Evolutionary conservation across 2,113 vertebrate species (phyloP).

Genomic region (Leptobrachium leishanense): DNA sequence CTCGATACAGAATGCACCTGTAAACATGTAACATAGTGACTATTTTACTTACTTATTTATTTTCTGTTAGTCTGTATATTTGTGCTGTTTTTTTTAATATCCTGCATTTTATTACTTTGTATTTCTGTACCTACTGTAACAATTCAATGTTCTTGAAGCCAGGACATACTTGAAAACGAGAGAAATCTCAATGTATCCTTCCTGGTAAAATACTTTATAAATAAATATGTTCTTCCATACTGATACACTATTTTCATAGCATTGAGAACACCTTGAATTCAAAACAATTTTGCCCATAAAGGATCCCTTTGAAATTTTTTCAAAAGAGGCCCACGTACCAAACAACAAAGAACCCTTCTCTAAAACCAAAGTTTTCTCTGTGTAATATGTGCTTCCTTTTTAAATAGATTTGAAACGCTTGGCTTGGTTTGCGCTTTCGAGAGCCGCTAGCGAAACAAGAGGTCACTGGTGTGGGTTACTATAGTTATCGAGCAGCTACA

Average conservation of each 20-base stretch:
- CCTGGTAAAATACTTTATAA: background rate
- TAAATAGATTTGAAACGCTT: slow-evolving; percentile 76
- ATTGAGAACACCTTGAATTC: slow-evolving; percentile 64
- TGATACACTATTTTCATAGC: background rate
- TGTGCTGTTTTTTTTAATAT: too few relatives aligned
- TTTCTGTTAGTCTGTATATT: too few relatives aligned
- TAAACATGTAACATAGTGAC: too few relatives aligned
- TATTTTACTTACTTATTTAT: too few relatives aligned
- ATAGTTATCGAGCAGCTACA: slow-evolving; percentile 95
- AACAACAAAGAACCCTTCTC: slow-evolving; percentile 62
- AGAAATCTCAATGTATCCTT: too few relatives aligned
- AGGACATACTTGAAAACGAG: too few relatives aligned
- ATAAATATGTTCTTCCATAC: background rate
- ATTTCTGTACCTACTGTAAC: too few relatives aligned
- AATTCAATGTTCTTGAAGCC: background rate
- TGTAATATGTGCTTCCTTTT: slow-evolving; percentile 64
- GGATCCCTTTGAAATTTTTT: slow-evolving; percentile 61
- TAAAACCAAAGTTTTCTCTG: slow-evolving; percentile 54
- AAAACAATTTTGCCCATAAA: slow-evolving; percentile 60
- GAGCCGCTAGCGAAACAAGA: slow-evolving; percentile 66
- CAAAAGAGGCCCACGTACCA: slow-evolving; percentile 59
- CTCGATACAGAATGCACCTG: too few relatives aligned
- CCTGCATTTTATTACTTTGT: too few relatives aligned
- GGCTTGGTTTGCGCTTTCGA: slow-evolving; percentile 67
- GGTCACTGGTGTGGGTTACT: slow-evolving; percentile 91